A percentile compares a stretch with the other conserved stretches of the same genome.
phyloP scores from a whole-genome alignment of 2,797 vertebrate species.

The Platyrinchus mystaceus region DNA sequence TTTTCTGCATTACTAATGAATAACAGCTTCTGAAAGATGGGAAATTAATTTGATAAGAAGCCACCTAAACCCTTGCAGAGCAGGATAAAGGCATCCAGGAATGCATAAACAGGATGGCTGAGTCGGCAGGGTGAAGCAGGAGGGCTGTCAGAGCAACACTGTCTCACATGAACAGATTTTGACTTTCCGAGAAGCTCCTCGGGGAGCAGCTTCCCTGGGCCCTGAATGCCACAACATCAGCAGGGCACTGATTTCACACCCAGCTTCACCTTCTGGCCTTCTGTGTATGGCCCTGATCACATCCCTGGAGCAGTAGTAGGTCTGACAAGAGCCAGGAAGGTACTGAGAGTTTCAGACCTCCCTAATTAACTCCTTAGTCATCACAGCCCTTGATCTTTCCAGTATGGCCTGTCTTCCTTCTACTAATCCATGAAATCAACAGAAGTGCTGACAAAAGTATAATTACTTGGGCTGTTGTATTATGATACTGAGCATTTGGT shows the following conservation, averaged over 20 bases:
- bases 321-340: background rate
- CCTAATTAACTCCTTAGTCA: slow-evolving; percentile 36
- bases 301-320: background rate
- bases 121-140: background rate
- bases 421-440: slow-evolving; percentile 20
- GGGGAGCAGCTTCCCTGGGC: background rate
- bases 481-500: background rate
- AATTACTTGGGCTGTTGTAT: background rate
- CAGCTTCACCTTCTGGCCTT: background rate
- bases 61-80: slow-evolving; percentile 25
- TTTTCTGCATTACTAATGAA: slow-evolving; percentile 29
- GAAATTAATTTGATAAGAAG: slow-evolving; percentile 47
- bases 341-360: background rate
- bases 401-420: slow-evolving; percentile 15
- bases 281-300: background rate
- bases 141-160: background rate
- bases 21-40: background rate
- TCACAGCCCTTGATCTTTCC: slow-evolving; percentile 34
- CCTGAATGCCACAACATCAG: background rate
- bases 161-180: background rate
- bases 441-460: slow-evolving; percentile 28
- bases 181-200: background rate
- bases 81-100: slow-evolving; percentile 19
- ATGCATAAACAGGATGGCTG: background rate
- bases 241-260: background rate